Evolutionary conservation across 1,140 invertebrate species (phyloP).

Genomic region (Trachymyrmex cornetzi): DNA sequence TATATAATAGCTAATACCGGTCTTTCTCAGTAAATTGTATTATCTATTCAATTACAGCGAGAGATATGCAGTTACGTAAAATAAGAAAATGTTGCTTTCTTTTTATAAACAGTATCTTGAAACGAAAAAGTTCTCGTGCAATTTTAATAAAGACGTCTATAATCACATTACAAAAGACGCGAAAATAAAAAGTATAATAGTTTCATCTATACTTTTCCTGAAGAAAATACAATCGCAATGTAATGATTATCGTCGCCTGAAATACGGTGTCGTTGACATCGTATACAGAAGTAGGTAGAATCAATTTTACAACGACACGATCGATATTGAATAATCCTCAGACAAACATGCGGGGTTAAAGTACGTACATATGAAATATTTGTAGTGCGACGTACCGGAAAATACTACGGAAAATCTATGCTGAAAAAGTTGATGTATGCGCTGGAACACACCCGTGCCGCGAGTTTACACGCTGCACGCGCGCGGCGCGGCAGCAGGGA

Average conservation of each 20-base stretch:
- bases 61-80: not conserved
- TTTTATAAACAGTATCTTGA: slow-evolving; percentile 51
- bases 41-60: slow-evolving; percentile 3
- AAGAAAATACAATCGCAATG: not conserved
- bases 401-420: slow-evolving; percentile 51
- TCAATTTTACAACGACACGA: slow-evolving; percentile 47
- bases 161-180: not conserved
- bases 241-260: slow-evolving; percentile 30
- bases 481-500: not conserved
- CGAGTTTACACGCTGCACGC: slow-evolving; percentile 53
- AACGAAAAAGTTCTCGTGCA: not conserved
- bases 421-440: slow-evolving; percentile 59
- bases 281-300: slow-evolving; percentile 4
- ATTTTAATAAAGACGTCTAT: not conserved
- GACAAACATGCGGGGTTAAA: slow-evolving; percentile 50
- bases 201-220: not conserved
- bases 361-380: slow-evolving; percentile 61
- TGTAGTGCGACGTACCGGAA: slow-evolving; percentile 34
- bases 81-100: slow-evolving; percentile 30
- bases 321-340: slow-evolving; percentile 61
- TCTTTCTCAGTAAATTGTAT: slow-evolving; percentile 11
- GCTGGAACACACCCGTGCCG: slow-evolving; percentile 25
- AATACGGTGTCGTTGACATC: slow-evolving; percentile 13
- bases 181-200: not conserved
- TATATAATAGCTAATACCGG: not conserved